Base-by-base conservation (phyloP, 2,888 invertebrate genomes). In the Malthinus flaveolus region DNA sequence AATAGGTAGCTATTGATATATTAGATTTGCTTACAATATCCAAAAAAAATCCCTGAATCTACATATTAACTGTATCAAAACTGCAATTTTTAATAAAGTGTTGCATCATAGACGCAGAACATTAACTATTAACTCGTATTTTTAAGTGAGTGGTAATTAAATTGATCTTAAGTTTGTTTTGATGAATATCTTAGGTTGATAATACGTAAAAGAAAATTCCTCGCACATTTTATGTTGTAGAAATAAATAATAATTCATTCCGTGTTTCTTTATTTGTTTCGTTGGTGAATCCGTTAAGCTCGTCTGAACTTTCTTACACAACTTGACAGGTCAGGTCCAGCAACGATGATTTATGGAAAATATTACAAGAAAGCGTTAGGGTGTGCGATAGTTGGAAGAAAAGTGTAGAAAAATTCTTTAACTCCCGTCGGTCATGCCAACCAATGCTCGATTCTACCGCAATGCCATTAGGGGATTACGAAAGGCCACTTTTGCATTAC, bases 261-360 rank as follows among this genome's bases (percentile, higher is more conserved):
- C 74, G 66, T 71, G 66, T 64, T 59, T 61, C 59, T 50, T 45
- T 63, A 61, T 64, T 63, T 61, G 62, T 59, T 66, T 64, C 66
- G 62, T 60, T 52, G 62, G 65, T 64, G 62, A 67, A 68, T 66
- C 66, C 65, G 70, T 67, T 71, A 70, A 71, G 67, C 68, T 71
- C 66, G 64, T 63, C 65, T 65, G 71, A 74, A 72, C 68, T 73
- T 74, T 73, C 71, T 70, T 71, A 68, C 70, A 69, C 65, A 62
- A 65, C 66, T 67, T 72, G 73, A 72, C 74, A 75, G 74, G 73
- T 74, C 73, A 74, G 73, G 73, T 75, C 72, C 72, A 69, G 69
- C 72, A 59, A 64, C 73, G 77, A 79, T 79, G 79, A 79, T 79
- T 79, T 79, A 80, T 79, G 79, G 77, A 79, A 79, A 79, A 79